phyloP scores from a whole-genome alignment of 2,113 vertebrate genomes.

The Paralichthys olivaceus region DNA sequence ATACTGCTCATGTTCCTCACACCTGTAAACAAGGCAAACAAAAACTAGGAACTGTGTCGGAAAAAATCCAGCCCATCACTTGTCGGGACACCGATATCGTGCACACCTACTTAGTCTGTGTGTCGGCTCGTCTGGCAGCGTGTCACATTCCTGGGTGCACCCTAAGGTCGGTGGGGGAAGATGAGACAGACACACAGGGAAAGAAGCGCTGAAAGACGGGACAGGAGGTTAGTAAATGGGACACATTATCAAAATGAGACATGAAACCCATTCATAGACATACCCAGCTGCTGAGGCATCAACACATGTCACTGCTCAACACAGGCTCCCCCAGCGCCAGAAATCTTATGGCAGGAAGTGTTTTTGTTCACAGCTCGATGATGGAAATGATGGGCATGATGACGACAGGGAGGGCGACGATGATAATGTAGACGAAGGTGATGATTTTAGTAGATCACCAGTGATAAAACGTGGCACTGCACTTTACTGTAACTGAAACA shows the following conservation, averaged over 20 bases:
- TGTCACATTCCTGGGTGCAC: constrained; percentile 58
- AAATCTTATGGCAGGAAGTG: constrained; percentile 2
- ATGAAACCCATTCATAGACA: constrained; percentile 30
- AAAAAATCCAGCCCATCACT: constrained; percentile 23
- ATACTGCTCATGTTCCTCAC: neutral
- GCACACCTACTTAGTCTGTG: constrained; percentile 45
- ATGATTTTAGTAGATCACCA: constrained; percentile 2
- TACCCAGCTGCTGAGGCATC: constrained; percentile 41
- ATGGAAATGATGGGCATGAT: constrained; percentile 4
- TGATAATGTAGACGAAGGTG: constrained; percentile 11
- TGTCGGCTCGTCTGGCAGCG: constrained; percentile 41
- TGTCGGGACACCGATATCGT: constrained; percentile 38
- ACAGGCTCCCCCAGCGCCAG: neutral
- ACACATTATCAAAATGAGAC: constrained; percentile 51
- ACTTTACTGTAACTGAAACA: constrained; percentile 11
- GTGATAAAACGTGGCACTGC: neutral
- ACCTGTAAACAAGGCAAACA: constrained; percentile 24
- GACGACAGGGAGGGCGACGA: constrained; percentile 8
- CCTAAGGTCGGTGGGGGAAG: constrained; percentile 47
- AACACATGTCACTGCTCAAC: constrained; percentile 31
- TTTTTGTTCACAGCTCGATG: constrained; percentile 4
- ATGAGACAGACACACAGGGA: constrained; percentile 46
- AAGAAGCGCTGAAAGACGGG: constrained; percentile 35
- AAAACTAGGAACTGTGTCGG: neutral
- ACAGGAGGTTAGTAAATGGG: constrained; percentile 44